A percentile compares a stretch with the other conserved stretches of the same genome.
phyloP scores from a whole-genome alignment of 1,140 invertebrate genomes.

The Dinothrombium tinctorium region DNA sequence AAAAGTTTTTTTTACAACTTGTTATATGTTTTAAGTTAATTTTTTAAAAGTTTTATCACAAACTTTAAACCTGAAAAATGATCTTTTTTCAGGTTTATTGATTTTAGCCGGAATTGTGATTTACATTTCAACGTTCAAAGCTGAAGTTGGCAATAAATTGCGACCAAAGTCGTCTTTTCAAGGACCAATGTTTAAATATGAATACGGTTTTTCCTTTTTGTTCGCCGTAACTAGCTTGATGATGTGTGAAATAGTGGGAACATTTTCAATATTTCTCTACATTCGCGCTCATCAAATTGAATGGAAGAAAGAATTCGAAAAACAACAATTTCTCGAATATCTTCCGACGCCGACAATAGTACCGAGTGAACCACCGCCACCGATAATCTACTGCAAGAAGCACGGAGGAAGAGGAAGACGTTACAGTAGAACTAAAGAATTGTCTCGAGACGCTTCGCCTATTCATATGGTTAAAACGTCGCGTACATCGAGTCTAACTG shows the following conservation, averaged over 20 bases:
- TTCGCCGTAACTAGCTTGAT: constrained; percentile 60
- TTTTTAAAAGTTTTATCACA: too few species aligned
- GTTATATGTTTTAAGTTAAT: too few species aligned
- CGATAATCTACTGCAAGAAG: constrained; percentile 3
- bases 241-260: constrained; percentile 52
- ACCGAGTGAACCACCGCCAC: background rate
- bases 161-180: constrained; percentile 41
- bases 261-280: constrained; percentile 60
- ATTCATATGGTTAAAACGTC: constrained; percentile 1
- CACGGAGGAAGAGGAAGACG: constrained; percentile 8
- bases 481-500: background rate
- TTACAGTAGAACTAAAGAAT: constrained; percentile 5
- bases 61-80: too few species aligned
- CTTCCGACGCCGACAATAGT: background rate
- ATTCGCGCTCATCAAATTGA: constrained; percentile 42
- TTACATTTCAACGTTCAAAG: constrained; percentile 74
- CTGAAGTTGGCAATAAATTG: constrained; percentile 61
- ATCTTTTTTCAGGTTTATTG: constrained; percentile 41
- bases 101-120: constrained; percentile 69
- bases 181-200: constrained; percentile 47
- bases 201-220: constrained; percentile 61
- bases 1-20: too few species aligned
- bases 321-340: background rate
- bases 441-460: constrained; percentile 13
- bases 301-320: constrained; percentile 18